These are phyloP conservation scores for Capromys pilorides DNA, from an alignment of 2,797 vertebrate genomes.

Conservation along the genomic window DNA sequence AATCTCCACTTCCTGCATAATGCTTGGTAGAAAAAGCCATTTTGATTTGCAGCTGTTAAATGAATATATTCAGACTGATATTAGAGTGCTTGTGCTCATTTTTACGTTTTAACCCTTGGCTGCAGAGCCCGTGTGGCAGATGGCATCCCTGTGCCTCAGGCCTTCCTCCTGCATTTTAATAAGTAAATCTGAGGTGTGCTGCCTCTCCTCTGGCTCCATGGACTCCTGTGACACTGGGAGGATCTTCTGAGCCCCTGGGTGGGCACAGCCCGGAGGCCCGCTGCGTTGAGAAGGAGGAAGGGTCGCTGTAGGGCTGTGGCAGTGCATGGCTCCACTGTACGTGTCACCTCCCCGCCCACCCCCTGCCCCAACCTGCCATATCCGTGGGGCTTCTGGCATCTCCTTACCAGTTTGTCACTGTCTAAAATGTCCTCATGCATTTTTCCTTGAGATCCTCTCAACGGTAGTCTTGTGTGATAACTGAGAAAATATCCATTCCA, in stretches of 20 bases:
- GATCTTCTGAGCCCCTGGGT: rapidly evolving
- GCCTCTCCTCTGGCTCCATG: background rate
- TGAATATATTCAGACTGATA: background rate
- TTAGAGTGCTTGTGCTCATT: background rate
- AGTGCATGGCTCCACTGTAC: background rate
- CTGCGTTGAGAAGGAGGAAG: background rate
- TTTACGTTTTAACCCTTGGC: constrained; percentile 16
- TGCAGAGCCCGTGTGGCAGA: background rate
- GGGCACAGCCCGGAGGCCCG: background rate
- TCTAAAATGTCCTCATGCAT: background rate
- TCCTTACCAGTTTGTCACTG: background rate
- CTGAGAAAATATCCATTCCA: background rate
- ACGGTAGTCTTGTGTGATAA: background rate
- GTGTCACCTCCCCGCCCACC: background rate
- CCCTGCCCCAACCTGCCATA: background rate
- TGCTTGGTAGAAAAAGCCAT: background rate
- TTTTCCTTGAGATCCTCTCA: background rate
- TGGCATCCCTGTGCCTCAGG: background rate
- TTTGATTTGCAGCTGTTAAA: background rate
- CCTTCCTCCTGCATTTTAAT: background rate
- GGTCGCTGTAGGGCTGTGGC: background rate
- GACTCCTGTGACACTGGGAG: background rate
- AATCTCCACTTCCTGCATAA: background rate
- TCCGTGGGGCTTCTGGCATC: background rate
- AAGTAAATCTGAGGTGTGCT: background rate